Base-by-base conservation (phyloP, 2,113 vertebrate genomes). In the Noturus placidus region DNA sequence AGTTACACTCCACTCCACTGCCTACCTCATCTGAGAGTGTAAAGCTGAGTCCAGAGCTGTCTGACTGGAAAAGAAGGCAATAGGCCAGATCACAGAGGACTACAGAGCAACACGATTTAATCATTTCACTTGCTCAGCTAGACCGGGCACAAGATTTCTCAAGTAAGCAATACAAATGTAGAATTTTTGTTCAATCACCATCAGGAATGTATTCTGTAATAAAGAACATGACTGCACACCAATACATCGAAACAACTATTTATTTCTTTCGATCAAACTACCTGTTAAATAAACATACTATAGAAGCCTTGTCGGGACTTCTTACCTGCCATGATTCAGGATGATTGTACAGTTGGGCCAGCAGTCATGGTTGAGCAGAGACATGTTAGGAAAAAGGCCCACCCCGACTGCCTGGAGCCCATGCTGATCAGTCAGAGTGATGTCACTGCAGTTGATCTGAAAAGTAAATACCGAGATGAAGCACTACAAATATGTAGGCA, bases 251-350 rank as follows among this genome's bases (percentile, higher is more conserved):
- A 35, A 17, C n/a, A 69, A 69, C 13, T 17, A 6, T 17, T 69
- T 35, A 65, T 69, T 33, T 69, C 0, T 52, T 69, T 67, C 8
- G 22, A 70, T 54, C 50, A 52, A 0, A 52, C 42, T 11, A 22
- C 46, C 17, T 84, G 57, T 42, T 25, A 25, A 77, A 50, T 13
- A 82, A 82, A 38, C 19, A 82, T 38, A 61, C 35, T 52, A 59
- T 13, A 14, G 10, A 35, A 61, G 33, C 0, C 11, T 11, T 83
- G 19, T 38, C 27, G 0, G 14, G 63, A 81, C 83, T 30, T 99
- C 98, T 93, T 94, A 99, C 98, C 97, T 97, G 94, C 98, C 98
- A 0, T 99, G 98, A 94, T 99, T 99, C 93, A 99, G 97, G 91
- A 97, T 95, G 86, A 97, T 96, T 0, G 96, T 98, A 89, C 98